Evolutionary conservation across 2,888 invertebrate genomes (phyloP).

Genomic region (Apantesis nais): DNA sequence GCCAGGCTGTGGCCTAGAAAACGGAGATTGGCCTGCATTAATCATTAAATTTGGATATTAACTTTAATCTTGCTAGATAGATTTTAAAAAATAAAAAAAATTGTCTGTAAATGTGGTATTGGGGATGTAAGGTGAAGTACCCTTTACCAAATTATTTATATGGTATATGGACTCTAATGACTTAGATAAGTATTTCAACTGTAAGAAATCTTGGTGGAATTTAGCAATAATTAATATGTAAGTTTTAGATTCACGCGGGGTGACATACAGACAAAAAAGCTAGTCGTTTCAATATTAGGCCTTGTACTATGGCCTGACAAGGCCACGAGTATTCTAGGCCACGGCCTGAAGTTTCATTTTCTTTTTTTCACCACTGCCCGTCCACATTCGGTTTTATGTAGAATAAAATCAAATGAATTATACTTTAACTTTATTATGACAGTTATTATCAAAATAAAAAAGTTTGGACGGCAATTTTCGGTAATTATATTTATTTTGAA

Average conservation of each 20-base stretch:
- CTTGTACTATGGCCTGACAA: constrained; percentile 15
- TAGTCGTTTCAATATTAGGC: constrained; percentile 31
- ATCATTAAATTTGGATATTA: constrained; percentile 20
- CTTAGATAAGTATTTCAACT: constrained; percentile 18
- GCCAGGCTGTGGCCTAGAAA: constrained; percentile 30
- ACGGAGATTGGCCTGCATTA: constrained; percentile 10
- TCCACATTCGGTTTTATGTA: constrained; percentile 43
- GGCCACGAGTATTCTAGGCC: constrained; percentile 22
- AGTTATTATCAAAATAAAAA: constrained; percentile 45
- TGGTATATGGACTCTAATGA: constrained; percentile 9
- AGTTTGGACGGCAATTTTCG: constrained; percentile 55
- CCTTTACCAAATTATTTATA: neutral
- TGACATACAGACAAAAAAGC: constrained; percentile 21
- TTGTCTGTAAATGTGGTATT: constrained; percentile 20
- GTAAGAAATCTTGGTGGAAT: constrained; percentile 21
- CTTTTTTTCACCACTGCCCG: constrained; percentile 40
- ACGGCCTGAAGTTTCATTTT: constrained; percentile 27
- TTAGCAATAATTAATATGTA: constrained; percentile 48
- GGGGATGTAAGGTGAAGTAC: constrained; percentile 1
- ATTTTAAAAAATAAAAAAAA: constrained; percentile 17
- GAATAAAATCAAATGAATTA: constrained; percentile 44
- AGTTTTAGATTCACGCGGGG: constrained; percentile 26
- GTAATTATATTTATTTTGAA: constrained; percentile 59
- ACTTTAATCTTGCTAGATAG: constrained; percentile 27
- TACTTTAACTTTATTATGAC: constrained; percentile 48